phyloP scores from a whole-genome alignment of 2,797 vertebrate species.

The Bothrops alternatus region DNA sequence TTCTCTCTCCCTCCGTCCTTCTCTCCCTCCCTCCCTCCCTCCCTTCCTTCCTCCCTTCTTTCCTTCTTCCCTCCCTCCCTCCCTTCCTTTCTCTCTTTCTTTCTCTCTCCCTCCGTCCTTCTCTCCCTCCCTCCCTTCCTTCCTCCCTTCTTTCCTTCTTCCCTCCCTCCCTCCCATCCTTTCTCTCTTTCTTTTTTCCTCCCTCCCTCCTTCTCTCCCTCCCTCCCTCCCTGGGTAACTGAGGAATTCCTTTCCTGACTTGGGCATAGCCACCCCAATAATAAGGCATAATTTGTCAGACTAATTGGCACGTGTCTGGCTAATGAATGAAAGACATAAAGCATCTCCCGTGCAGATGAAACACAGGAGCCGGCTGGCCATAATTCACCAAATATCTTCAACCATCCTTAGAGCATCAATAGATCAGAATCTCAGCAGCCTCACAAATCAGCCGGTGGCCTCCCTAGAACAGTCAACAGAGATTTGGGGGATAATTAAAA shows the following conservation, averaged over 20 bases:
- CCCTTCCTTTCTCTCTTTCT: background rate
- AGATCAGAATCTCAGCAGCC: background rate
- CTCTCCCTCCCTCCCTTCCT: background rate
- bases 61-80: background rate
- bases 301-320: background rate
- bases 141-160: too few relatives aligned
- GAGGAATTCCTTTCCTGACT: background rate
- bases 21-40: background rate
- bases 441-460: background rate
- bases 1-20: background rate
- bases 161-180: too few relatives aligned
- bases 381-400: background rate
- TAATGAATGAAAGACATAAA: background rate
- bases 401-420: background rate
- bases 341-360: background rate
- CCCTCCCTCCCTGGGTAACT: background rate
- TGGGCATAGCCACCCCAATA: background rate
- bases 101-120: background rate
- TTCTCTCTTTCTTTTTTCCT: background rate
- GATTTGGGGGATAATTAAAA: background rate
- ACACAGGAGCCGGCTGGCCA: background rate
- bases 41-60: background rate
- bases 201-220: background rate
- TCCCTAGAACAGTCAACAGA: background rate
- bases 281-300: background rate